Conservation (phyloP, 1,140 invertebrate genomes). For the Anagrus nilaparvatae region DNA sequence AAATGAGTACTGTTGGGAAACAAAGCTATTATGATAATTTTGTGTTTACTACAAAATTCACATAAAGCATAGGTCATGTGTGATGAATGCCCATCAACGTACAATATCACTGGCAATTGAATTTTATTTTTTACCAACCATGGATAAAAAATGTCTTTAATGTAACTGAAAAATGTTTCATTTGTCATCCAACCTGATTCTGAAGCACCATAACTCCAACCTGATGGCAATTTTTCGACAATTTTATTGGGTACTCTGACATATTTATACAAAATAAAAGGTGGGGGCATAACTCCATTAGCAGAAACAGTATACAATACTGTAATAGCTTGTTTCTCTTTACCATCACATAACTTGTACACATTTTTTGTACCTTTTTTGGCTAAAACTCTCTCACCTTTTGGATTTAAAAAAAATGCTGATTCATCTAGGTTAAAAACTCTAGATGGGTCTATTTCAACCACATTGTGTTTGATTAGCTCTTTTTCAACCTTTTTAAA, state of each 20-base stretch:
- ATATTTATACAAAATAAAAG: slow-evolving; percentile 26
- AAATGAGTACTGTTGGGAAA: slow-evolving; percentile 23
- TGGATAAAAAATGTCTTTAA: slow-evolving; percentile 29
- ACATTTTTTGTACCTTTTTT: slow-evolving; percentile 13
- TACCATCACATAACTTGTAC: slow-evolving; percentile 8
- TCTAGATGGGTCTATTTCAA: slow-evolving; percentile 1
- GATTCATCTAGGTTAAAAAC: slow-evolving; percentile 15
- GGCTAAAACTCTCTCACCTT: slow-evolving; percentile 8
- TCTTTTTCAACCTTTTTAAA: slow-evolving; percentile 18
- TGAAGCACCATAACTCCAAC: slow-evolving; percentile 28
- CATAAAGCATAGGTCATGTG: slow-evolving; percentile 23
- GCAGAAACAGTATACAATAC: slow-evolving; percentile 22
- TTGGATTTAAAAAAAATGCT: slow-evolving; percentile 11
- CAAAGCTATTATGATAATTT: slow-evolving; percentile 9
- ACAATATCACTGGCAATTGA: slow-evolving; percentile 26
- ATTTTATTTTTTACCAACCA: slow-evolving; percentile 27
- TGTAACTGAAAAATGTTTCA: slow-evolving; percentile 33
- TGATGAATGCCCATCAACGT: slow-evolving; percentile 32
- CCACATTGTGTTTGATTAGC: slow-evolving; percentile 7
- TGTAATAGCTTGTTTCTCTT: slow-evolving; percentile 20
- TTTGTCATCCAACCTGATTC: slow-evolving; percentile 34
- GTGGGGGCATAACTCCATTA: slow-evolving; percentile 21
- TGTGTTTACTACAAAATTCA: slow-evolving; percentile 22
- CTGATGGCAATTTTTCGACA: slow-evolving; percentile 19
- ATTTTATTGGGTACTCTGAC: slow-evolving; percentile 25